Conservation (phyloP, 2,888 invertebrate genomes). For the Chalcosyrphus nemorum region DNA sequence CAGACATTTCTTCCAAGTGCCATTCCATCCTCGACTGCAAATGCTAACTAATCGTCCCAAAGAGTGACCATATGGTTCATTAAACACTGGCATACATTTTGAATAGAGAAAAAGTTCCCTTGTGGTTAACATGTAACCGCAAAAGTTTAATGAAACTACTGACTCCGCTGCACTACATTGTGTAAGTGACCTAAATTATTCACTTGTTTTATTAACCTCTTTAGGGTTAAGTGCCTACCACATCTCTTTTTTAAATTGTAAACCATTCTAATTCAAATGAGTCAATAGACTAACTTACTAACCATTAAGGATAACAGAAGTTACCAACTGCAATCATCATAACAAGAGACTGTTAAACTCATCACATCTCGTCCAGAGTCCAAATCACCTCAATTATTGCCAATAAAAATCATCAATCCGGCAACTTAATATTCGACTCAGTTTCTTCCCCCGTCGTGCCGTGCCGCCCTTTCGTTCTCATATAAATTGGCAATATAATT, state of each 20-base stretch:
- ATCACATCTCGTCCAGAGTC: neutral
- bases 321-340: constrained; percentile 10
- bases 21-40: too few species aligned
- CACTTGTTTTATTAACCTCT: neutral
- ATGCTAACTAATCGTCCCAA: too few species aligned
- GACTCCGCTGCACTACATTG: neutral
- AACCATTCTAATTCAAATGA: too few species aligned
- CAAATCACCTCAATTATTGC: neutral
- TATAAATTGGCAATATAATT: constrained; percentile 69
- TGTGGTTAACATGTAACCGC: neutral
- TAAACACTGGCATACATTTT: too few species aligned
- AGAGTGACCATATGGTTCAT: too few species aligned
- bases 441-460: neutral
- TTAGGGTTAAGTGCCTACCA: neutral
- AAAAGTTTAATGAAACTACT: neutral
- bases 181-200: neutral
- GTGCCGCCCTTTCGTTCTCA: neutral
- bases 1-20: too few species aligned
- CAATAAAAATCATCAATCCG: constrained; percentile 4
- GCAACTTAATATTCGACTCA: constrained; percentile 6
- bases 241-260: too few species aligned
- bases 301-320: too few species aligned
- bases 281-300: too few species aligned
- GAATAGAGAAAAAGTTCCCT: too few species aligned
- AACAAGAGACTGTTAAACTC: neutral